A percentile compares a stretch with the other conserved stretches of the same genome.
Conservation (phyloP, 2,888 invertebrate genomes). For the Andrena fulva region DNA sequence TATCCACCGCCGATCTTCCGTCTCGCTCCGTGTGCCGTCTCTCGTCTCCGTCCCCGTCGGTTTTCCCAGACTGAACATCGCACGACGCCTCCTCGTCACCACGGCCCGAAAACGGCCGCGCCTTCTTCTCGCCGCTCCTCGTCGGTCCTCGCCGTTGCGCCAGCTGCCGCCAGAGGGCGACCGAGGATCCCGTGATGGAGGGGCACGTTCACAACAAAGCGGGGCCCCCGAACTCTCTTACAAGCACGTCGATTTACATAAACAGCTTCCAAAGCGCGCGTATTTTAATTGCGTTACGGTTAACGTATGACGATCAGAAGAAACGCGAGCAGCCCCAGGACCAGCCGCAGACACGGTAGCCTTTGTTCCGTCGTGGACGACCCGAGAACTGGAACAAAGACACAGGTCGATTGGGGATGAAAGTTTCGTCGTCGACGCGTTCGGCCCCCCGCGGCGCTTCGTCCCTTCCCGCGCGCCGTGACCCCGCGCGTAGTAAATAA, state of each 20-base stretch:
- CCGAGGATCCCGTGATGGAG: slow-evolving; percentile 44
- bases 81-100: neutral
- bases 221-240: slow-evolving; percentile 63
- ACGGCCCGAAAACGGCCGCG: neutral
- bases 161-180: slow-evolving; percentile 7
- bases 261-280: slow-evolving; percentile 81
- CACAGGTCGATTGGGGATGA: neutral
- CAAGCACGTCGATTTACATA: slow-evolving; percentile 81
- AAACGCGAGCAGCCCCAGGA: slow-evolving; percentile 74
- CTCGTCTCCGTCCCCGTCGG: neutral
- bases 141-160: neutral
- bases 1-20: too few relatives aligned
- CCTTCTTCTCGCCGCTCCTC: neutral
- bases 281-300: slow-evolving; percentile 70
- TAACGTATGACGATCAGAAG: slow-evolving; percentile 75
- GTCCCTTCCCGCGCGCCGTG: too few relatives aligned
- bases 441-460: too few relatives aligned
- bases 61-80: neutral
- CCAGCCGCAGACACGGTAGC: slow-evolving; percentile 65
- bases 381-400: slow-evolving; percentile 69
- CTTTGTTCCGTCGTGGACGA: slow-evolving; percentile 69
- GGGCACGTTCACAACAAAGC: slow-evolving; percentile 59
- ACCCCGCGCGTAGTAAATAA: neutral
- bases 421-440: neutral
- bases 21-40: slow-evolving; percentile 15